phyloP scores from a whole-genome alignment of 1,140 invertebrate genomes.

The Propsilocerus akamusi region DNA sequence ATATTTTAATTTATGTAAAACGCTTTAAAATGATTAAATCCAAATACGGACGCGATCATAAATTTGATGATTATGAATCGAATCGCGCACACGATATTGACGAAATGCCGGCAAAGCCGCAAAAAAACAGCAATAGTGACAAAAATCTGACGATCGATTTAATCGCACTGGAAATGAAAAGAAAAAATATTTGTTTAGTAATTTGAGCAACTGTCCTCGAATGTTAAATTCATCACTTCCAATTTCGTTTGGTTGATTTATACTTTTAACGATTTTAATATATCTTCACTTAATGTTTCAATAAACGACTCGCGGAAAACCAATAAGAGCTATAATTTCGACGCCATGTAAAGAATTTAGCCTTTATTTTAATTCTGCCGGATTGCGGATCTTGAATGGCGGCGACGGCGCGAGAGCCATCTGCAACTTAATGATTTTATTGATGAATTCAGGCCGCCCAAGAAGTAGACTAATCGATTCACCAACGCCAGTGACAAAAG shows the following conservation, averaged over 20 bases:
- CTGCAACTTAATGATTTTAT: too few relatives aligned
- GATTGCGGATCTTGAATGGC: too few relatives aligned
- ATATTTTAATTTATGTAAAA: too few relatives aligned
- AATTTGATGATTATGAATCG: too few relatives aligned
- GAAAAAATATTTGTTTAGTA: not conserved
- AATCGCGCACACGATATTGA: too few relatives aligned
- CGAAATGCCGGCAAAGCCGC: too few relatives aligned
- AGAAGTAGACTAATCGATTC: not conserved
- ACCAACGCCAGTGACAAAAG: not conserved
- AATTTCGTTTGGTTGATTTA: conserved; percentile 1
- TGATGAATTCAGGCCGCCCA: not conserved
- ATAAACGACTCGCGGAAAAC: not conserved
- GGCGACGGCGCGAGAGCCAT: too few relatives aligned
- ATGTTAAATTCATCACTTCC: conserved; percentile 1
- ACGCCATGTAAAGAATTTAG: not conserved
- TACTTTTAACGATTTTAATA: too few relatives aligned
- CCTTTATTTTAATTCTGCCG: not conserved
- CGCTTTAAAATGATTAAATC: too few relatives aligned
- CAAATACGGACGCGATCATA: too few relatives aligned
- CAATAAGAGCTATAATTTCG: not conserved
- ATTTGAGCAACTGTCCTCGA: not conserved
- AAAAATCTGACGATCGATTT: too few relatives aligned
- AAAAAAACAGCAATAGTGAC: too few relatives aligned
- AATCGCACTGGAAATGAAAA: not conserved
- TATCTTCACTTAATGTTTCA: not conserved